phyloP scores from a whole-genome alignment of 1,140 invertebrate genomes.

The Rhyacophila brunnea region DNA sequence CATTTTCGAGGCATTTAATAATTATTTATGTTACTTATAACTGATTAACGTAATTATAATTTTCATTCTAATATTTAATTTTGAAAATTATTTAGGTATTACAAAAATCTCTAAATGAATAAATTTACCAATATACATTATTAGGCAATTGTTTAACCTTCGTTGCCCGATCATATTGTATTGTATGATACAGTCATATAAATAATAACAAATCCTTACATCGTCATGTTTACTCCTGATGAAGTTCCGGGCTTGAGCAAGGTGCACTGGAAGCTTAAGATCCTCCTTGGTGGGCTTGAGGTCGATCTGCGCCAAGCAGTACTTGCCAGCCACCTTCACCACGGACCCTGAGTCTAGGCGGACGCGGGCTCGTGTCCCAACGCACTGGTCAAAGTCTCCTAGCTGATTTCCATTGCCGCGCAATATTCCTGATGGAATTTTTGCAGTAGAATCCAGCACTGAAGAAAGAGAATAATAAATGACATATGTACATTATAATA shows the following conservation, averaged over 20 bases:
- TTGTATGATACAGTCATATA: too few species aligned
- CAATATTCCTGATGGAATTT: constrained; percentile 65
- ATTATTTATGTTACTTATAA: too few species aligned
- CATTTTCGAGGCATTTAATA: too few species aligned
- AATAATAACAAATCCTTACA: too few species aligned
- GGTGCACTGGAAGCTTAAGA: constrained; percentile 58
- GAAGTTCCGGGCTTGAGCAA: constrained; percentile 60
- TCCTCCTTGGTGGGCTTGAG: constrained; percentile 55
- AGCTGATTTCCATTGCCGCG: constrained; percentile 69
- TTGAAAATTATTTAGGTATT: too few species aligned
- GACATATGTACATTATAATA: too few species aligned
- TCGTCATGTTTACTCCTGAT: constrained; percentile 61
- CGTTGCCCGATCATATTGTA: too few species aligned
- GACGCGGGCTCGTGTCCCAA: constrained; percentile 56
- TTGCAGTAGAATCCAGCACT: constrained; percentile 72
- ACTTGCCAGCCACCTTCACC: constrained; percentile 64
- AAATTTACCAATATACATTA: too few species aligned
- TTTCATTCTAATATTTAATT: too few species aligned
- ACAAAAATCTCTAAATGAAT: too few species aligned
- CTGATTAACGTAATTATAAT: too few species aligned
- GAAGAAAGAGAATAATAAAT: constrained; percentile 34
- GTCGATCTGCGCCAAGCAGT: constrained; percentile 66
- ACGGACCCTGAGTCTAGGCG: constrained; percentile 53
- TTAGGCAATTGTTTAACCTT: too few species aligned
- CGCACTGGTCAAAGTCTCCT: constrained; percentile 70